Evolutionary conservation across 1,140 invertebrate genomes (phyloP).

Genomic region (Cryptotermes secundus): DNA sequence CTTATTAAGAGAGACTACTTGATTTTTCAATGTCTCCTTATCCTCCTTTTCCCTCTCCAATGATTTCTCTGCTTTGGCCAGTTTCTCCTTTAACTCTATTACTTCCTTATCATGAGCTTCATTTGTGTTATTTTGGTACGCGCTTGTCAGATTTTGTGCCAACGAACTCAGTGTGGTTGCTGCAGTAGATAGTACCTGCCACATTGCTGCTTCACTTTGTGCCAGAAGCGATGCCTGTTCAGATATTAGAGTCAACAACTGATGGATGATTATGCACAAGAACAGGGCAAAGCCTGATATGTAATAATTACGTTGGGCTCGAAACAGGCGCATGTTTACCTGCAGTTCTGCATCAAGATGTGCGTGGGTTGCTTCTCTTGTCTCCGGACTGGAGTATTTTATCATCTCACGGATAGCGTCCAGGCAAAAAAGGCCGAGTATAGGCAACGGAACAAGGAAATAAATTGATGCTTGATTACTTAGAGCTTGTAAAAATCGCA

Average conservation of each 20-base stretch:
- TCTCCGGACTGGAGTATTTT: conserved; percentile 78
- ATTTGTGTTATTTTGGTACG: conserved; percentile 49
- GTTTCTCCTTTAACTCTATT: conserved; percentile 60
- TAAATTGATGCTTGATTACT: conserved; percentile 83
- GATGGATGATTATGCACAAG: conserved; percentile 76
- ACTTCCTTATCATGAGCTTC: conserved; percentile 65
- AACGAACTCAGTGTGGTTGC: conserved; percentile 73
- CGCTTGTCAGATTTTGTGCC: conserved; percentile 53
- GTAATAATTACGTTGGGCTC: conserved; percentile 98
- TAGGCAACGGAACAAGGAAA: conserved; percentile 79
- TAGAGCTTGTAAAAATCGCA: conserved; percentile 79
- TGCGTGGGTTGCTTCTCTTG: conserved; percentile 58
- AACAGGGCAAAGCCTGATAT: conserved; percentile 96
- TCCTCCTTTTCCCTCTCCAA: conserved; percentile 54
- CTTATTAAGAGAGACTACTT: conserved; percentile 79
- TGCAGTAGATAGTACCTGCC: conserved; percentile 87
- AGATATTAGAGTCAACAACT: conserved; percentile 80
- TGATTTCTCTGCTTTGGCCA: conserved; percentile 67
- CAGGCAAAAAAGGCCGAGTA: conserved; percentile 77
- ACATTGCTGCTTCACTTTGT: conserved; percentile 82
- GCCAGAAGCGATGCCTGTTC: conserved; percentile 78
- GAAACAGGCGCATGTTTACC: conserved; percentile 88
- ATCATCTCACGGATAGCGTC: conserved; percentile 95
- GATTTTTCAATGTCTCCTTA: conserved; percentile 80
- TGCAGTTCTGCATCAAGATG: conserved; percentile 91